Evolutionary conservation across 2,797 vertebrate species (phyloP).

Genomic region (Tachyglossus aculeatus): DNA sequence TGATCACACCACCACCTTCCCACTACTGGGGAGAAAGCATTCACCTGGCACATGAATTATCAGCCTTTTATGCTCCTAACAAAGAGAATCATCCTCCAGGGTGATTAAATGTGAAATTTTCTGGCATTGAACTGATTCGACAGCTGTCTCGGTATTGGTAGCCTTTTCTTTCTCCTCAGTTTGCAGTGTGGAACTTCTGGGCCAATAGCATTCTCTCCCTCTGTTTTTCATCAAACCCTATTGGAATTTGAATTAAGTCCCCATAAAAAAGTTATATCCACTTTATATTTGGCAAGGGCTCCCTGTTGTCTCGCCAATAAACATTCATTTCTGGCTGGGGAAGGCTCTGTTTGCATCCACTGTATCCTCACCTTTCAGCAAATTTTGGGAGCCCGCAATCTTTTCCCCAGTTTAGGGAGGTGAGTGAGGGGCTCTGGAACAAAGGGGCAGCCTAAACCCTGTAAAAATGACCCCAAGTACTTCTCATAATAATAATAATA

Average conservation of each 20-base stretch:
- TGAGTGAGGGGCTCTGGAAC: too few relatives aligned
- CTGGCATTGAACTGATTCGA: slow-evolving; percentile 38
- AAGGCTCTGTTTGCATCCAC: too few relatives aligned
- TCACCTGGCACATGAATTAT: slow-evolving; percentile 51
- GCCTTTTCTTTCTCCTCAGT: slow-evolving; percentile 49
- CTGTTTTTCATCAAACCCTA: not conserved
- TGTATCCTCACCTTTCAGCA: too few relatives aligned
- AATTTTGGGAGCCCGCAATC: too few relatives aligned
- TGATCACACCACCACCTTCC: slow-evolving; percentile 34
- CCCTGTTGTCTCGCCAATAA: too few relatives aligned
- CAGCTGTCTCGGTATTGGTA: slow-evolving; percentile 34
- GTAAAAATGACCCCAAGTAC: too few relatives aligned
- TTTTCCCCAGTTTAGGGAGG: too few relatives aligned
- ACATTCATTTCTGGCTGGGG: too few relatives aligned
- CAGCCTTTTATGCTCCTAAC: slow-evolving; percentile 52
- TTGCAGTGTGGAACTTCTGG: slow-evolving; percentile 3
- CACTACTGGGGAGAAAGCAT: slow-evolving; percentile 45
- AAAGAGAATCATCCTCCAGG: slow-evolving; percentile 56
- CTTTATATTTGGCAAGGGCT: too few relatives aligned
- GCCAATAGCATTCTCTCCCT: slow-evolving; percentile 30
- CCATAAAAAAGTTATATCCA: too few relatives aligned
- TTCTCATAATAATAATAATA: too few relatives aligned
- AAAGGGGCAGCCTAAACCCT: too few relatives aligned
- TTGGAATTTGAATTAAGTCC: not conserved
- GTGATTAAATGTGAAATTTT: slow-evolving; percentile 53